A percentile compares a stretch with the other conserved stretches of the same genome.
These are phyloP conservation scores for Arge pagana DNA, from an alignment of 2,888 invertebrate genomes.

Conservation along the genomic window DNA sequence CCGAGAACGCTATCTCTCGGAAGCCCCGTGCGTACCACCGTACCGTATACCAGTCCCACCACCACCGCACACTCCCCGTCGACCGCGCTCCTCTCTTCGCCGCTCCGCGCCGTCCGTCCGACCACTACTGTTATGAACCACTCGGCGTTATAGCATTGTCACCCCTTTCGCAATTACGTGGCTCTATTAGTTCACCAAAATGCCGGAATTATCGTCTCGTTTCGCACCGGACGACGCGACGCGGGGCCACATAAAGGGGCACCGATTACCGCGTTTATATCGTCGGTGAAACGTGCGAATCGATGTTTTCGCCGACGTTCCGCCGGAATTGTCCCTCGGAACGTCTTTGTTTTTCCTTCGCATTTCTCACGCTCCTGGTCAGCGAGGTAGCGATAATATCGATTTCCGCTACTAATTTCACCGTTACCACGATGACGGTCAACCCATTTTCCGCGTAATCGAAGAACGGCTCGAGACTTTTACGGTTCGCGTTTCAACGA, in stretches of 20 bases:
- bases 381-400: too few species aligned
- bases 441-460: too few species aligned
- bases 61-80: slow-evolving; percentile 5
- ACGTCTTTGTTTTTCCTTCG: too few species aligned
- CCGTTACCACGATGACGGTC: too few species aligned
- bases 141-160: slow-evolving; percentile 42
- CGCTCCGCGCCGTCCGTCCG: slow-evolving; percentile 7
- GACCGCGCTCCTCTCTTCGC: slow-evolving; percentile 8
- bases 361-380: too few species aligned
- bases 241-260: background rate
- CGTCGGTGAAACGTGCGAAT: background rate
- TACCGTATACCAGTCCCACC: background rate
- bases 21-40: background rate
- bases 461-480: too few species aligned
- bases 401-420: too few species aligned
- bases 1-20: background rate
- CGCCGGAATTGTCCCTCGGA: background rate
- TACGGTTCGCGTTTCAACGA: too few species aligned
- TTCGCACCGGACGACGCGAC: slow-evolving; percentile 27
- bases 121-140: slow-evolving; percentile 33
- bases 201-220: slow-evolving; percentile 51
- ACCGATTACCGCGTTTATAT: background rate
- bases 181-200: slow-evolving; percentile 50
- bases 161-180: slow-evolving; percentile 48
- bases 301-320: background rate